phyloP scores from a whole-genome alignment of 2,797 vertebrate genomes.

The Sciaenops ocellatus region DNA sequence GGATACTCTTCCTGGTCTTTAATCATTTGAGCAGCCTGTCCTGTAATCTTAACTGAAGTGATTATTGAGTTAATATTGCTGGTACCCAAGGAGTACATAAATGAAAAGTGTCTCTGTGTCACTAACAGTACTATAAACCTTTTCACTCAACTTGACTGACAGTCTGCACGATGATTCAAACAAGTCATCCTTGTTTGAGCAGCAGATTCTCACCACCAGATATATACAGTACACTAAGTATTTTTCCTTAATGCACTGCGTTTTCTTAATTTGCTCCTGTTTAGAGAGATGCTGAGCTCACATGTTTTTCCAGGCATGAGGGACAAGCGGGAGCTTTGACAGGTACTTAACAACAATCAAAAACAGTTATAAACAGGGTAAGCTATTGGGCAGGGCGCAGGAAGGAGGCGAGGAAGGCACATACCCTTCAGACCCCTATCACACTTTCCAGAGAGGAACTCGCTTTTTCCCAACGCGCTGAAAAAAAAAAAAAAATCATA shows the following conservation, averaged over 20 bases:
- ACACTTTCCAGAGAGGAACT: constrained; percentile 83
- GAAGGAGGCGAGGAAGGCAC: constrained; percentile 71
- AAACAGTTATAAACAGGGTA: constrained; percentile 81
- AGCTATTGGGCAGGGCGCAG: constrained; percentile 70
- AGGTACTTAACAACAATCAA: constrained; percentile 85
- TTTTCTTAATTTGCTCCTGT: constrained; percentile 65
- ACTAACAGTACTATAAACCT: constrained; percentile 32
- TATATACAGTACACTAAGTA: constrained; percentile 45
- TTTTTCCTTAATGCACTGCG: constrained; percentile 64
- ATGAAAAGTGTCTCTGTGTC: constrained; percentile 45
- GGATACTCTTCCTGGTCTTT: constrained; percentile 44
- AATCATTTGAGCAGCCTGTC: constrained; percentile 53
- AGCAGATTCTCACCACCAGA: constrained; percentile 59
- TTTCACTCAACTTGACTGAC: constrained; percentile 56
- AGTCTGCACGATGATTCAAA: constrained; percentile 38
- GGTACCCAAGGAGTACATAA: constrained; percentile 40
- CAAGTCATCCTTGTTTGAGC: constrained; percentile 59
- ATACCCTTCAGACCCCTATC: constrained; percentile 78
- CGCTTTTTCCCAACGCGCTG: constrained; percentile 64
- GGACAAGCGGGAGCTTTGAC: constrained; percentile 76
- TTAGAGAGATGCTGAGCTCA: constrained; percentile 81
- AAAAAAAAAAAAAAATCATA: constrained; percentile 66
- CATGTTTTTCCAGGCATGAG: constrained; percentile 80
- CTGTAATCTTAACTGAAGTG: constrained; percentile 50
- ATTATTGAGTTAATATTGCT: constrained; percentile 68